A percentile compares a stretch with the other conserved stretches of the same genome.
Conservation (phyloP, 2,888 invertebrate genomes). For the Flexamia atlantica region DNA sequence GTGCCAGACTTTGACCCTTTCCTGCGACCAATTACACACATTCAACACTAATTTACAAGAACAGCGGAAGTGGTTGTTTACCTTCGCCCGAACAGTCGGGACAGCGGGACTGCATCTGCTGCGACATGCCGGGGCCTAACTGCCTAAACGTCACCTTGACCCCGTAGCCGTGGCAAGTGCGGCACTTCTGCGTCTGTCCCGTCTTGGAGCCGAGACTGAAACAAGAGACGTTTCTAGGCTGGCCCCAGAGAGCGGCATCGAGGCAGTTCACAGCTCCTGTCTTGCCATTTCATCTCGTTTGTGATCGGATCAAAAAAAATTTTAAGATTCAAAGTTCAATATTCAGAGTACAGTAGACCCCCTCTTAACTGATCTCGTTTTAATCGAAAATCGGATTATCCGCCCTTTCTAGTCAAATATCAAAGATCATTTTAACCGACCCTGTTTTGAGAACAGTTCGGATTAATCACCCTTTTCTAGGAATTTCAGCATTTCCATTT, state of each 20-base stretch:
- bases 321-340: too few relatives aligned
- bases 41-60: background rate
- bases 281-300: too few relatives aligned
- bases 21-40: conserved; percentile 44
- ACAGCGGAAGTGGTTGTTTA: conserved; percentile 59
- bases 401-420: too few relatives aligned
- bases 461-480: too few relatives aligned
- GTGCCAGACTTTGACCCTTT: conserved; percentile 75
- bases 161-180: conserved; percentile 87
- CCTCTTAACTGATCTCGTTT: too few relatives aligned
- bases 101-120: conserved; percentile 70
- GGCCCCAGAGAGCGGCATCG: background rate
- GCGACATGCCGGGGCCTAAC: conserved; percentile 74
- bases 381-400: too few relatives aligned
- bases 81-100: conserved; percentile 76
- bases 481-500: too few relatives aligned
- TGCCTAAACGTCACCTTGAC: conserved; percentile 86
- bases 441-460: too few relatives aligned
- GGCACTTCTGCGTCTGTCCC: conserved; percentile 83
- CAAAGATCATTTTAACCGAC: too few relatives aligned
- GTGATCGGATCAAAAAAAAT: too few relatives aligned
- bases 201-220: conserved; percentile 80
- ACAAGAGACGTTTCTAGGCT: background rate
- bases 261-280: too few relatives aligned
- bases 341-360: too few relatives aligned